Evolutionary conservation across 2,113 vertebrate genomes (phyloP).

Genomic region (Camelus bactrianus): DNA sequence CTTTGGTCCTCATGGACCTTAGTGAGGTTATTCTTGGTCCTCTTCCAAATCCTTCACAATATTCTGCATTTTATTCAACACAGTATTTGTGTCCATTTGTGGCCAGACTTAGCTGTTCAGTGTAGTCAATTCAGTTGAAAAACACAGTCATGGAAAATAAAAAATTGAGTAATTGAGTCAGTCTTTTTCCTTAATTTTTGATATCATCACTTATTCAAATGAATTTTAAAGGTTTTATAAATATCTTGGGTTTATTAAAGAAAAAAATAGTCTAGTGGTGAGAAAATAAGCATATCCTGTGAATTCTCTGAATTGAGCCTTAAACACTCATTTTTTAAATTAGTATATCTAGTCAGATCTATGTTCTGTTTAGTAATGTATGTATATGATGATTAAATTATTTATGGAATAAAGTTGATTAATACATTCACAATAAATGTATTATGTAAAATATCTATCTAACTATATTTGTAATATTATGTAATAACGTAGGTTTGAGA

Average conservation of each 20-base stretch:
- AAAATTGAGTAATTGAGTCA: background rate
- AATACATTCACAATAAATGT: background rate
- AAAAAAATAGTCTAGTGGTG: background rate
- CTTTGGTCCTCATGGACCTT: background rate
- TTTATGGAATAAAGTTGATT: background rate
- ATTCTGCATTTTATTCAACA: background rate
- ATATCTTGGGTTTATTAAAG: background rate
- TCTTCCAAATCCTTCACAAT: conserved; percentile 41
- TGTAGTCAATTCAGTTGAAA: background rate
- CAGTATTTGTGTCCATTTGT: background rate
- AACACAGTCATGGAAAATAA: background rate
- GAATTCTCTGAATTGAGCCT: background rate
- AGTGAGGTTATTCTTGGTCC: conserved; percentile 44
- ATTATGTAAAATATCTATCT: background rate
- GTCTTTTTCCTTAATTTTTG: background rate
- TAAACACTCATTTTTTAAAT: background rate
- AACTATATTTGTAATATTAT: background rate
- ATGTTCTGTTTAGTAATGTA: background rate
- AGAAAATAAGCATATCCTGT: background rate
- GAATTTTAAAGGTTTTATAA: background rate
- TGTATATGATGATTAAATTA: background rate
- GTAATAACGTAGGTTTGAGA: background rate
- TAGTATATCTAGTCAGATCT: background rate
- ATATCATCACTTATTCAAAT: background rate
- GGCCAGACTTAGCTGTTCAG: conserved; percentile 42